Conservation (phyloP, 2,113 vertebrate species). For the Atractosteus spatula region DNA sequence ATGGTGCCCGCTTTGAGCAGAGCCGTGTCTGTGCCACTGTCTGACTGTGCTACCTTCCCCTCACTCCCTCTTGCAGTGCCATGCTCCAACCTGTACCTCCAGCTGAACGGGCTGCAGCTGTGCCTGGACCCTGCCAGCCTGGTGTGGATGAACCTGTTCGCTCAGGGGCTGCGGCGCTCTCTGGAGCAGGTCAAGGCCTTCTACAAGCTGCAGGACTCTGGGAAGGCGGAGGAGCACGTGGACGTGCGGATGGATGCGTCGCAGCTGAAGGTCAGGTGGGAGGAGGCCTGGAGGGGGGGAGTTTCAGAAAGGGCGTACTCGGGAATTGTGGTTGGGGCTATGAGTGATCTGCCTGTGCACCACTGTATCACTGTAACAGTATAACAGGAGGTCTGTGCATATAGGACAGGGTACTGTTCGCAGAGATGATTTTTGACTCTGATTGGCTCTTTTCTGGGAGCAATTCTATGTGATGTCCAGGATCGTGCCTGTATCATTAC, state of each 20-base stretch:
- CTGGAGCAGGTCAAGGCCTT: slow-evolving; percentile 94
- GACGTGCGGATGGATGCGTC: slow-evolving; percentile 84
- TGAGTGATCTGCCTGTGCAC: no score
- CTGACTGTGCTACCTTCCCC: slow-evolving; percentile 20
- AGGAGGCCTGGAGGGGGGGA: neutral
- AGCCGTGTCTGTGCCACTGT: neutral
- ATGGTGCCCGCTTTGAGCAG: no score
- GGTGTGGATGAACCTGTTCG: slow-evolving; percentile 91
- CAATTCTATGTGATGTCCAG: no score
- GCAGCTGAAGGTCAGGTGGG: slow-evolving; percentile 74
- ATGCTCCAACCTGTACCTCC: slow-evolving; percentile 84
- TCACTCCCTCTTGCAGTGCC: slow-evolving; percentile 69
- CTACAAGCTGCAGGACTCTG: slow-evolving; percentile 84
- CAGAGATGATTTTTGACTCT: no score
- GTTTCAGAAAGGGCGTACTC: neutral
- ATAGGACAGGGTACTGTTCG: no score
- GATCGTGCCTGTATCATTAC: no score
- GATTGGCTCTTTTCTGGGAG: no score
- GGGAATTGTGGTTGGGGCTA: neutral
- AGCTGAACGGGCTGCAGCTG: slow-evolving; percentile 84
- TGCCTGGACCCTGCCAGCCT: slow-evolving; percentile 82
- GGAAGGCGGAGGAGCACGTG: slow-evolving; percentile 79
- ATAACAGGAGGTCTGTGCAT: no score
- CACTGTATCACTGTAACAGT: no score
- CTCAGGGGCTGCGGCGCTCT: slow-evolving; percentile 82